Percentiles rank a stretch among this genome's conserved stretches.
Conservation (phyloP, 2,888 invertebrate genomes). For the Subacronicta megacephala region DNA sequence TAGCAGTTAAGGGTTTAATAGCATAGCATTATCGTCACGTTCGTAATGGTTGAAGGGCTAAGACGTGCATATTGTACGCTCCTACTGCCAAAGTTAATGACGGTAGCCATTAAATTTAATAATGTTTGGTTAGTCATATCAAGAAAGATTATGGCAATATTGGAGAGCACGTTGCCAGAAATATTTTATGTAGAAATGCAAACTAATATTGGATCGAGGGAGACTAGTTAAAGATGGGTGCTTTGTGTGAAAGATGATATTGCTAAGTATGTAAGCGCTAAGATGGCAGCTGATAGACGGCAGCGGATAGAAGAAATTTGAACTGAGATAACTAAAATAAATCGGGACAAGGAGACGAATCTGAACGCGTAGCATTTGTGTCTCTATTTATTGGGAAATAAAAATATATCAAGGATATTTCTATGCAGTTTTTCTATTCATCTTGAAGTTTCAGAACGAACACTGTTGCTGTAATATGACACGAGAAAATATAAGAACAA, state of each 20-base stretch:
- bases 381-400: too few species aligned
- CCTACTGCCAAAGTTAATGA: constrained; percentile 20
- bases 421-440: not conserved
- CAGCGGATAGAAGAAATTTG: not conserved
- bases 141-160: not conserved
- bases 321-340: not conserved
- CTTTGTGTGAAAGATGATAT: constrained; percentile 1
- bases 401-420: not conserved
- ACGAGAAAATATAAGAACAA: constrained; percentile 17
- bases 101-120: constrained; percentile 19
- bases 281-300: not conserved
- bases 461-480: constrained; percentile 18
- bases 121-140: constrained; percentile 1
- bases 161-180: not conserved
- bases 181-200: not conserved
- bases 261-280: too few species aligned
- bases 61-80: not conserved
- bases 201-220: not conserved
- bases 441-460: constrained; percentile 12
- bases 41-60: constrained; percentile 35
- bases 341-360: too few species aligned
- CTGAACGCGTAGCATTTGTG: too few species aligned
- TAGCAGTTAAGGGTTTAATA: constrained; percentile 50
- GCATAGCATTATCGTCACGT: constrained; percentile 45
- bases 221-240: not conserved